These are phyloP conservation scores for Epinephelus moara DNA, from an alignment of 2,113 vertebrate species.

Conservation along the genomic window DNA sequence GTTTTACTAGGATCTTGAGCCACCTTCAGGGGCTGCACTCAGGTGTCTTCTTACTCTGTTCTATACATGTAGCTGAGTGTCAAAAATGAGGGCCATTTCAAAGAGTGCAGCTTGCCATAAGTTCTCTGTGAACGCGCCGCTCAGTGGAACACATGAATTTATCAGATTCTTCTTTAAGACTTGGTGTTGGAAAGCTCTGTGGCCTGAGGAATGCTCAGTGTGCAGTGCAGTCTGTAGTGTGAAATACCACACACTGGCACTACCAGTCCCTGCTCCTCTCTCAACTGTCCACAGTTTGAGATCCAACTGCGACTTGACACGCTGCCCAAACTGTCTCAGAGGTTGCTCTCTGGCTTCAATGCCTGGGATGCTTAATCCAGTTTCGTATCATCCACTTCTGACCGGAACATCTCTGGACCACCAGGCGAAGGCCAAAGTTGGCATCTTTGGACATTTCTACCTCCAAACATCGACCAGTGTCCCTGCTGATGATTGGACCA, in stretches of 20 bases:
- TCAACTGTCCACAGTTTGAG: conserved; percentile 46
- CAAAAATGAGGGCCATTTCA: conserved; percentile 60
- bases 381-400: conserved; percentile 99
- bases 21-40: conserved; percentile 34
- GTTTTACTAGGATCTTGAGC: conserved; percentile 17
- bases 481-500: conserved; percentile 96
- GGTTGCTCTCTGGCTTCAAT: conserved; percentile 81
- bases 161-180: conserved; percentile 71
- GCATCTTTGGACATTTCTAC: conserved; percentile 98
- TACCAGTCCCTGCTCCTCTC: conserved; percentile 29
- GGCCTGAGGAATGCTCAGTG: conserved; percentile 56
- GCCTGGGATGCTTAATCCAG: conserved; percentile 93
- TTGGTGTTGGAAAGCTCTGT: conserved; percentile 48
- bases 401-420: conserved; percentile 96
- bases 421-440: conserved; percentile 95
- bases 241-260: conserved; percentile 51
- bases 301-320: conserved; percentile 49
- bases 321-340: conserved; percentile 41
- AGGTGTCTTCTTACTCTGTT: conserved; percentile 51
- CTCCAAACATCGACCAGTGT: conserved; percentile 96
- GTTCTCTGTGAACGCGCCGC: conserved; percentile 43
- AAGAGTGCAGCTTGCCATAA: conserved; percentile 43
- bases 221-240: conserved; percentile 41
- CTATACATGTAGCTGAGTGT: conserved; percentile 67
- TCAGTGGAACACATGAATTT: conserved; percentile 52